Conservation (phyloP, 2,113 vertebrate genomes). For the Tupaia tana region DNA sequence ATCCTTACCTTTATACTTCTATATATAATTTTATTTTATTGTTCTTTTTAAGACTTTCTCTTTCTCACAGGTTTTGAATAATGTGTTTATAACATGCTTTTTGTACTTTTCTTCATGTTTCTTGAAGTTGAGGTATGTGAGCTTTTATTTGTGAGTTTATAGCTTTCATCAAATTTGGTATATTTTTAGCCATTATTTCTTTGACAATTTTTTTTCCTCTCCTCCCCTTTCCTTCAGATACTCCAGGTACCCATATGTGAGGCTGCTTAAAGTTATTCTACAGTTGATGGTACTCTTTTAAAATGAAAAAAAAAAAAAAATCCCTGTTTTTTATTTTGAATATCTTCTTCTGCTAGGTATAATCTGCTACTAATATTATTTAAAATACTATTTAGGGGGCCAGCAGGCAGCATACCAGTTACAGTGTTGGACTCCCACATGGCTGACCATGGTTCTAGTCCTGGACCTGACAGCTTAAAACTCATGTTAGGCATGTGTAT, state of each 20-base stretch:
- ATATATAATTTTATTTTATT: accelerated
- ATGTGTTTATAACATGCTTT: neutral
- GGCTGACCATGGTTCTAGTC: too few relatives aligned
- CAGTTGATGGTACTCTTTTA: accelerated
- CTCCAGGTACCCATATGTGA: accelerated
- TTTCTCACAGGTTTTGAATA: neutral
- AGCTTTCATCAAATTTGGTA: neutral
- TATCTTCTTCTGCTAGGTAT: neutral
- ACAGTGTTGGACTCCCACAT: too few relatives aligned
- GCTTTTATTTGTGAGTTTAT: neutral
- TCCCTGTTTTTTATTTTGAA: neutral
- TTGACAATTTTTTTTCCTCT: neutral
- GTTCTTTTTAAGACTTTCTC: neutral
- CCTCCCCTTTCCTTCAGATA: neutral
- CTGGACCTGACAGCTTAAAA: too few relatives aligned
- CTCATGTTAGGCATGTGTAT: too few relatives aligned
- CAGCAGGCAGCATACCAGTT: too few relatives aligned
- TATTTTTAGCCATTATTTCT: neutral
- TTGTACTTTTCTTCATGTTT: neutral
- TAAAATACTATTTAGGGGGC: too few relatives aligned
- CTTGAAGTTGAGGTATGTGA: neutral
- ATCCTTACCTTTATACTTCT: neutral
- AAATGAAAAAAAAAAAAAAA: too few relatives aligned
- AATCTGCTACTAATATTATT: too few relatives aligned
- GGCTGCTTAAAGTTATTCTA: neutral